Conservation (phyloP, 2,797 vertebrate genomes). For the Psittacula echo region DNA sequence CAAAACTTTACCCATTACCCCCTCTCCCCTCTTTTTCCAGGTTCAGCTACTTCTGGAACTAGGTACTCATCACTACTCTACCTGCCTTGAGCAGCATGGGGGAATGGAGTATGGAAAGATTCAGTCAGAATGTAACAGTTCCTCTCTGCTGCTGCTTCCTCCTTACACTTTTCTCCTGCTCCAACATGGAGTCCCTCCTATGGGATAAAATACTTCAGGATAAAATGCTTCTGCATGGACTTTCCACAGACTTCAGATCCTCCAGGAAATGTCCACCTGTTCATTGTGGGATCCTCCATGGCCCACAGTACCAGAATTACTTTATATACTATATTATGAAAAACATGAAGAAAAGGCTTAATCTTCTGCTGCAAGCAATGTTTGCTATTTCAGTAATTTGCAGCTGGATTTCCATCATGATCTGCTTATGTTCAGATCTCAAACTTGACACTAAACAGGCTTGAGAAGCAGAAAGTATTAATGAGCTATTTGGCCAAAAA, state of each 20-base stretch:
- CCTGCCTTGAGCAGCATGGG: rapidly evolving
- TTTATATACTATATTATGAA: background rate
- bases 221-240: background rate
- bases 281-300: rapidly evolving
- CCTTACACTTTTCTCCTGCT: background rate
- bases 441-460: background rate
- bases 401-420: background rate
- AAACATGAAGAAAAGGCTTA: background rate
- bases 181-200: background rate
- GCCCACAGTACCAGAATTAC: background rate
- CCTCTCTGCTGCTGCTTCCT: background rate
- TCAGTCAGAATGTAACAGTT: rapidly evolving
- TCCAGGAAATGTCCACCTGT: background rate
- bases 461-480: background rate
- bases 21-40: background rate
- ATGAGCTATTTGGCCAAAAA: background rate
- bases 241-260: background rate
- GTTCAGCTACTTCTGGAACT: background rate
- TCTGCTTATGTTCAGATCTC: background rate
- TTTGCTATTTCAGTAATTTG: background rate
- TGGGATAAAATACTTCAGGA: background rate
- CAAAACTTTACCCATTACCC: background rate
- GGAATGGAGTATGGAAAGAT: background rate
- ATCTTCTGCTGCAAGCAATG: background rate
- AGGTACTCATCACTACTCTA: background rate